Conservation (phyloP, 2,113 vertebrate species). For the Lathamus discolor region DNA sequence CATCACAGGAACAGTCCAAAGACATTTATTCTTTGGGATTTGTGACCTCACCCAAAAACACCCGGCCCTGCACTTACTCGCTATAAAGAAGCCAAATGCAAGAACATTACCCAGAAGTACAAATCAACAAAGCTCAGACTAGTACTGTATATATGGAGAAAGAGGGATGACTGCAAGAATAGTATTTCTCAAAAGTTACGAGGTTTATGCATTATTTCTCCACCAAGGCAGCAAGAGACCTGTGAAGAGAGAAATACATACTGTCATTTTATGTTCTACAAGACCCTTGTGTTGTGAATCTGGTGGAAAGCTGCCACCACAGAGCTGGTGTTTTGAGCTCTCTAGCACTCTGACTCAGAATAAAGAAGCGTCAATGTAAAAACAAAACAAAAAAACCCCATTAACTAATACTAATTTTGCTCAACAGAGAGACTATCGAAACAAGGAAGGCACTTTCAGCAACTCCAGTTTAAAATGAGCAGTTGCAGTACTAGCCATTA, state of each 20-base stretch:
- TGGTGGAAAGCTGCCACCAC: not conserved
- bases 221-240: not conserved
- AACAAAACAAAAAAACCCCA: not conserved
- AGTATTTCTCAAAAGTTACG: not conserved
- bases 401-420: not conserved
- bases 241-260: not conserved
- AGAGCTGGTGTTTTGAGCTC: not conserved
- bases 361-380: not conserved
- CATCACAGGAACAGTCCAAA: not conserved
- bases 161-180: not conserved
- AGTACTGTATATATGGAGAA: not conserved
- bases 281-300: not conserved
- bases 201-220: not conserved
- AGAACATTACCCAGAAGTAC: not conserved
- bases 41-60: not conserved
- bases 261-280: not conserved
- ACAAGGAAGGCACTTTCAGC: not conserved
- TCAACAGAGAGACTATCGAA: not conserved
- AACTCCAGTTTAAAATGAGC: not conserved
- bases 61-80: not conserved
- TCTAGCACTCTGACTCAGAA: not conserved
- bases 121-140: not conserved
- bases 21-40: not conserved
- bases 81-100: not conserved
- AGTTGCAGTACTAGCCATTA: not conserved